Conservation (phyloP, 2,113 vertebrate species). For the Sarotherodon lohbergeri region DNA sequence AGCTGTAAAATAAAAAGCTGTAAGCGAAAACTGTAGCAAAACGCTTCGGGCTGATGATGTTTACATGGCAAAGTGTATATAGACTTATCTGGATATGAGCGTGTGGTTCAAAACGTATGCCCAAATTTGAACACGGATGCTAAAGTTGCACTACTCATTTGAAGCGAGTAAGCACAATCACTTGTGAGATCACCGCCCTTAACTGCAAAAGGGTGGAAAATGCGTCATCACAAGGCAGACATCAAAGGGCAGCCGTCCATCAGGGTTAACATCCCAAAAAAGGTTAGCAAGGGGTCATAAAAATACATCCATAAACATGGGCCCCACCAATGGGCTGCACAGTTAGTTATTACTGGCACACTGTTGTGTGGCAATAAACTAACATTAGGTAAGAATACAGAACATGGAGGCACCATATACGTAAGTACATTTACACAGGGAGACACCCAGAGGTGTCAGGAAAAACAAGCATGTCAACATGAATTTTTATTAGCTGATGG, state of each 20-base stretch:
- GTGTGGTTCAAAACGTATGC: not conserved
- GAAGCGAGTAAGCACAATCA: constrained; percentile 25
- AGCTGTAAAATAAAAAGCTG: not conserved
- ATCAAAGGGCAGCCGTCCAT: constrained; percentile 43
- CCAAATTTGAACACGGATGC: not conserved
- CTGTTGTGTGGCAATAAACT: constrained; percentile 31
- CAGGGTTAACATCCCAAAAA: constrained; percentile 45
- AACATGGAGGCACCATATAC: constrained; percentile 2
- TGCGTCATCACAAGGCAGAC: constrained; percentile 47
- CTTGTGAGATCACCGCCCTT: constrained; percentile 45
- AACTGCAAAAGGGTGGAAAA: constrained; percentile 46
- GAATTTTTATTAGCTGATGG: constrained; percentile 39
- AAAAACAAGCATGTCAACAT: constrained; percentile 34
- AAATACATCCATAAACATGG: constrained; percentile 54
- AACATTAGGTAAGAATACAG: constrained; percentile 29
- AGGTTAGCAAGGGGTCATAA: constrained; percentile 48
- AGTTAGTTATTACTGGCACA: constrained; percentile 47
- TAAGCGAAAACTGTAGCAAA: not conserved
- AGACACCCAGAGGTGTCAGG: constrained; percentile 44
- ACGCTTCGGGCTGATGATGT: not conserved
- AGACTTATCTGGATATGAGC: not conserved
- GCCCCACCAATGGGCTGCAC: constrained; percentile 19
- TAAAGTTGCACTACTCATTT: not conserved
- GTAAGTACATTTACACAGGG: constrained; percentile 14
- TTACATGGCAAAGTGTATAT: not conserved